Conservation (phyloP, 2,113 vertebrate genomes). For the Leptocoma aspasia region DNA sequence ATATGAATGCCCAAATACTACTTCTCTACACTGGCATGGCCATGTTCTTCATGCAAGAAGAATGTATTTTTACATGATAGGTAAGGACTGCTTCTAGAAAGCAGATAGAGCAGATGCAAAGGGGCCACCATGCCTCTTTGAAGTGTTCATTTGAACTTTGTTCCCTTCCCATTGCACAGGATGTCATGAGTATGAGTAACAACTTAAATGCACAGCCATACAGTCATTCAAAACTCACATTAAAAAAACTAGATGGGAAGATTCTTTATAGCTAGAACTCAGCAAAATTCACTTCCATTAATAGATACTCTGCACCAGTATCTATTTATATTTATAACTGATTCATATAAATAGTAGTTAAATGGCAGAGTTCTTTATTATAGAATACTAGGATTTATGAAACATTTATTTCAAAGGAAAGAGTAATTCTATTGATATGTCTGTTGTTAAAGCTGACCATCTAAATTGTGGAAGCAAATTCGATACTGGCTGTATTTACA, state of each 20-base stretch:
- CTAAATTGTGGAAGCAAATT: neutral
- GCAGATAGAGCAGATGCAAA: neutral
- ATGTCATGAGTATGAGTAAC: neutral
- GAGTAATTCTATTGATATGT: neutral
- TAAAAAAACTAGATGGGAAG: neutral
- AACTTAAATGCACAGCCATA: neutral
- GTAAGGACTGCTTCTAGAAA: neutral
- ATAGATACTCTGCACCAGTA: neutral
- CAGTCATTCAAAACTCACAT: neutral
- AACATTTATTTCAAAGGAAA: neutral
- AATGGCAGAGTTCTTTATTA: neutral
- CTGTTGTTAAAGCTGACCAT: neutral
- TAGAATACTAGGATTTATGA: neutral
- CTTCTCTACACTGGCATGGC: neutral
- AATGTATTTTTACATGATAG: neutral
- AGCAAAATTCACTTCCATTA: neutral
- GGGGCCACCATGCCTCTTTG: neutral
- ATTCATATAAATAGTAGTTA: neutral
- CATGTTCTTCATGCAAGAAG: neutral
- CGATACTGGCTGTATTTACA: neutral
- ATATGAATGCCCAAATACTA: accelerated
- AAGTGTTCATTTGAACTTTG: neutral
- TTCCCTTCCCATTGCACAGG: neutral
- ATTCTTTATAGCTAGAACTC: neutral
- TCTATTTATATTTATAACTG: neutral